Evolutionary conservation across 2,113 vertebrate genomes (phyloP), one percentile per base, ranked within the genome.

Genomic region (Prietella phreatophila): DNA sequence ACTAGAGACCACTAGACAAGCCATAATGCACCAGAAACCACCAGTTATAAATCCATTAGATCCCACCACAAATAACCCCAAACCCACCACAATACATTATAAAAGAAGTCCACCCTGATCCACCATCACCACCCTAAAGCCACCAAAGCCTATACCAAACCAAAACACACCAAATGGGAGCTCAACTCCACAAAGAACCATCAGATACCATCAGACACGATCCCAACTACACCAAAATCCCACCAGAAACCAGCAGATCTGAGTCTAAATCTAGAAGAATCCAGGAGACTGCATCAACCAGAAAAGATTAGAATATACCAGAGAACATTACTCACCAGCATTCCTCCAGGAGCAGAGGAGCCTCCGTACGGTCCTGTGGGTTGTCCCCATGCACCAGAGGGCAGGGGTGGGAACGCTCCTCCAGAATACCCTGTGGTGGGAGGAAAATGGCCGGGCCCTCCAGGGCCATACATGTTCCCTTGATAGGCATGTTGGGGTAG

Each of bases 381-480:
- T 5, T 17, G 95, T 36, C 92, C 95, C 95, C 95, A 96, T n/a
- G 94, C 92, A 1, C 95, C 95, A 5, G 92, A 0, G 30, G 95
- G 95, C 0, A 96, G 63, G 4, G 94, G 95, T 58, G 95, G 95
- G 53, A 94, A 96, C 25, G 92, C 93, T 81, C 92, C 95, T 55
- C 89, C 90, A 50, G 93, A 91, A 85, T 92, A 95, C 22, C 81
- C 90, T 87, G 84, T 42, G n/a, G 83, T 85, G 47, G 90, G 91
- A 17, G 88, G 89, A 55, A 90, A 96, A 22, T 88, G 91, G 17
- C 93, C 95, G 0, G 94, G 94, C 84, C 93, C 95, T n/a, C 94
- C 94, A 0, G 94, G 94, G 25, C 95, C 93, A 1, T 95, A 95
- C 94, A 95, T 93, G 20, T 39, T 82, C 50, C 93, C 94, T 83